phyloP scores from a whole-genome alignment of 2,888 invertebrate species.

The Nymphalis urticae region DNA sequence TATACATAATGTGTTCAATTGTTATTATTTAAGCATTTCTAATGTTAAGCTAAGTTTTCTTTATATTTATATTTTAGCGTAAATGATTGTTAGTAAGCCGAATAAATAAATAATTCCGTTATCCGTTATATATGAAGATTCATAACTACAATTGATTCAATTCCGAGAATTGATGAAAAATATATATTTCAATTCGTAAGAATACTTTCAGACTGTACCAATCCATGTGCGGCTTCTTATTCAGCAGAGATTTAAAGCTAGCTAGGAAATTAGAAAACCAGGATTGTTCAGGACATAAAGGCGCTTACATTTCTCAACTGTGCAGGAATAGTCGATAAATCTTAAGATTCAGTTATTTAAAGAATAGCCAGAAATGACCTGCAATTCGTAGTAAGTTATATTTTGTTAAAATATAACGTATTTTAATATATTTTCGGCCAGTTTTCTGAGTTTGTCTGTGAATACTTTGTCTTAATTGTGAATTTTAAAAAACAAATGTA shows the following conservation, averaged over 20 bases:
- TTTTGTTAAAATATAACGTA: not conserved
- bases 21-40: too few relatives aligned
- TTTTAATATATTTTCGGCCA: too few relatives aligned
- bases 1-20: too few relatives aligned
- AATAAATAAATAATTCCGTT: too few relatives aligned
- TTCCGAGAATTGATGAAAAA: conserved; percentile 8
- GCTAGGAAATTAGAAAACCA: conserved; percentile 34
- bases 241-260: conserved; percentile 33
- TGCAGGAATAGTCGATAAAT: conserved; percentile 26
- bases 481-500: too few relatives aligned
- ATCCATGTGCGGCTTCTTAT: conserved; percentile 29
- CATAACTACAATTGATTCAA: not conserved
- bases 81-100: too few relatives aligned
- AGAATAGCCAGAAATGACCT: conserved; percentile 17
- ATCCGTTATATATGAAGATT: too few relatives aligned
- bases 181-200: conserved; percentile 11
- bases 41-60: too few relatives aligned
- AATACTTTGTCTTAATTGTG: too few relatives aligned
- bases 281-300: conserved; percentile 31
- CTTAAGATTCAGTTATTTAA: conserved; percentile 27
- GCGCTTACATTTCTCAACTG: conserved; percentile 31
- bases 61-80: too few relatives aligned
- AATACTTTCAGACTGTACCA: conserved; percentile 14
- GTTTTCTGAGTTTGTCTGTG: too few relatives aligned
- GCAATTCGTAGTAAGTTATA: not conserved